These are phyloP conservation scores for Sebastes trivittatus DNA, from an alignment of 2,797 vertebrate species.

Conservation along the genomic window DNA sequence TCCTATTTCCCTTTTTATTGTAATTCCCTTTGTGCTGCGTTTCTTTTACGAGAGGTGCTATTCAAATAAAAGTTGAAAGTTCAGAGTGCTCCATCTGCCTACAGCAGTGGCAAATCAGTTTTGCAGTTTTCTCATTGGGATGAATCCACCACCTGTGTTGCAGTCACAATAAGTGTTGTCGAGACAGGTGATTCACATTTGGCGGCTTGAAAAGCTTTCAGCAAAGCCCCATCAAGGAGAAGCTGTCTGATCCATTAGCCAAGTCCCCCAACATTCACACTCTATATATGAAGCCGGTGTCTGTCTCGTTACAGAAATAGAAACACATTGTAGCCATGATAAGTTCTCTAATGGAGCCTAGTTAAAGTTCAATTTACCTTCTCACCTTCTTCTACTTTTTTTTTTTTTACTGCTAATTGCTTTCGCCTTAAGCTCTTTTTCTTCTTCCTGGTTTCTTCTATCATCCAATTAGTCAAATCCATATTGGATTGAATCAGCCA, in stretches of 20 bases:
- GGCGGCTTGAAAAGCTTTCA: slow-evolving; percentile 6
- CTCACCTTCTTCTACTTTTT: neutral
- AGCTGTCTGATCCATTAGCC: neutral
- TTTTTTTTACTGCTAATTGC: neutral
- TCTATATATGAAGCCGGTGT: neutral
- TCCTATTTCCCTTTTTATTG: neutral
- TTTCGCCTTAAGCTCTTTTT: neutral
- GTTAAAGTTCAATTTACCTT: slow-evolving; percentile 7
- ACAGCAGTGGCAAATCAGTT: neutral
- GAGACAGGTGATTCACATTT: slow-evolving; percentile 1
- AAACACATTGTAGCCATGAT: neutral
- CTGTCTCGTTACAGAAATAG: neutral
- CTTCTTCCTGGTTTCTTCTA: slow-evolving; percentile 4
- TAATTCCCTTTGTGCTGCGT: neutral
- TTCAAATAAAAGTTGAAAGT: neutral
- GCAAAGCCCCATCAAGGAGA: neutral
- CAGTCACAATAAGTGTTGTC: neutral
- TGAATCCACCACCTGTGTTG: neutral
- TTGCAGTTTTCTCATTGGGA: neutral
- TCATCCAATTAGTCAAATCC: slow-evolving; percentile 30
- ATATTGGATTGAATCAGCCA: slow-evolving; percentile 9
- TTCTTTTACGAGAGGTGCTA: neutral
- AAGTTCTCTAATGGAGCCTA: slow-evolving; percentile 3
- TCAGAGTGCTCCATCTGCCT: neutral
- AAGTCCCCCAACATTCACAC: neutral